Conservation (phyloP, 2,888 invertebrate species). For the Parnassius orleans region DNA sequence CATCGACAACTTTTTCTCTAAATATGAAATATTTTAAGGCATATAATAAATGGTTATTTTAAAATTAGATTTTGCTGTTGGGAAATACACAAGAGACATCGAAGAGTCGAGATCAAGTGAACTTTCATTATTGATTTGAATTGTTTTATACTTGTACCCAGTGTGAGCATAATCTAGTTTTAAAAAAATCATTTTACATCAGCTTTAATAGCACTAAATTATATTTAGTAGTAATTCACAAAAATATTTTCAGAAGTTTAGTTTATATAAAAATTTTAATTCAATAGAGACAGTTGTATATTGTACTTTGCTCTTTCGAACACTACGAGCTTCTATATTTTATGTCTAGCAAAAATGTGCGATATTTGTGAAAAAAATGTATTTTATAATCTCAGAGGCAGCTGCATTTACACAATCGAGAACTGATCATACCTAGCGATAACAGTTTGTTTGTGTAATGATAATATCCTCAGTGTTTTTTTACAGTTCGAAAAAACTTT, state of each 20-base stretch:
- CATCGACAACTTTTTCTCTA: constrained; percentile 23
- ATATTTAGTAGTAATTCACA: constrained; percentile 19
- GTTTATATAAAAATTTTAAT: constrained; percentile 5
- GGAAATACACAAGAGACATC: background rate
- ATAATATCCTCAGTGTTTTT: constrained; percentile 2
- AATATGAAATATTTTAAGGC: constrained; percentile 19
- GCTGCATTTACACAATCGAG: constrained; percentile 24
- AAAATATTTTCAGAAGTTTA: constrained; percentile 14
- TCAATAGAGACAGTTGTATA: constrained; percentile 16
- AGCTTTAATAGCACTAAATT: constrained; percentile 26
- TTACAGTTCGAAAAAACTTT: background rate
- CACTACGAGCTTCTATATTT: constrained; percentile 24
- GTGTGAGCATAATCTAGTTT: constrained; percentile 8
- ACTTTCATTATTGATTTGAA: background rate
- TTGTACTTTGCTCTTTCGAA: constrained; percentile 13
- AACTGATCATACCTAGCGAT: constrained; percentile 31
- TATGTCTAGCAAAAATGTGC: constrained; percentile 15
- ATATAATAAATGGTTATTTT: constrained; percentile 9
- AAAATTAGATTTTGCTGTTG: constrained; percentile 1
- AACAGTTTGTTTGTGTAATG: constrained; percentile 27
- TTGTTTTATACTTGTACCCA: background rate
- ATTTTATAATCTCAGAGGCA: constrained; percentile 21
- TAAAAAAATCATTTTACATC: constrained; percentile 12
- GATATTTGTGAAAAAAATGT: constrained; percentile 12
- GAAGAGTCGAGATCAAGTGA: no score